Evolutionary conservation across 2,113 vertebrate genomes (phyloP), one percentile per base, ranked within the genome.

Genomic region (Eurypyga helias): DNA sequence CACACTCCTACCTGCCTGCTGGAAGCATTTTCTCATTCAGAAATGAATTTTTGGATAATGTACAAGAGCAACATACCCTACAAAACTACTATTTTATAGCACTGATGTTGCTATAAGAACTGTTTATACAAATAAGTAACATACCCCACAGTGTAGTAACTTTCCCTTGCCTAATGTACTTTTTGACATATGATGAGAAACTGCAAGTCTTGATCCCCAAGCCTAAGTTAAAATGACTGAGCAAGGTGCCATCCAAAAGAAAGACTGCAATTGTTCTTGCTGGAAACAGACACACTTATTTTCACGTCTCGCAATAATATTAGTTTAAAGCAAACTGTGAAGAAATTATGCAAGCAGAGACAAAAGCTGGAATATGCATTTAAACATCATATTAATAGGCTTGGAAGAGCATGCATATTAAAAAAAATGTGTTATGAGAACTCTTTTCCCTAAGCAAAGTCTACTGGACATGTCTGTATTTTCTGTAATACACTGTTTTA

Each of bases 301-400:
- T 94, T 91, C 83, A 75, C 0, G 52, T 85, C 91, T 96, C 89
- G 92, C 69, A 95, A 75, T 72, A 81, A 82, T 76, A 95, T 82
- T 94, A 69, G 91, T 96, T 95, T 93, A 95, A 93, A 93, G 83
- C 57, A 90, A 96, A 91, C 52, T 91, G 65, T 90, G 92, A 97
- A 96, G 76, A 86, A 92, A 90, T 90, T 94, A 87, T 90, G 33
- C 17, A 78, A 92, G 69, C 62, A 6, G 8, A 94, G 65, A 93
- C 81, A 92, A 95, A 96, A 94, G 61, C 65, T 84, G 48, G 65
- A 91, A 87, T 91, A 95, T 38, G 66, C 31, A 60, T 82, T 95
- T 95, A 93, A 87, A 61, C 25, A 23, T 76, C 34, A 28, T 92
- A 87, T 89, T 87, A 95, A 84, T 57, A 93, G 57, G 10, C 21